Conservation (phyloP, 2,888 invertebrate species). For the Drosophila mimetica region DNA sequence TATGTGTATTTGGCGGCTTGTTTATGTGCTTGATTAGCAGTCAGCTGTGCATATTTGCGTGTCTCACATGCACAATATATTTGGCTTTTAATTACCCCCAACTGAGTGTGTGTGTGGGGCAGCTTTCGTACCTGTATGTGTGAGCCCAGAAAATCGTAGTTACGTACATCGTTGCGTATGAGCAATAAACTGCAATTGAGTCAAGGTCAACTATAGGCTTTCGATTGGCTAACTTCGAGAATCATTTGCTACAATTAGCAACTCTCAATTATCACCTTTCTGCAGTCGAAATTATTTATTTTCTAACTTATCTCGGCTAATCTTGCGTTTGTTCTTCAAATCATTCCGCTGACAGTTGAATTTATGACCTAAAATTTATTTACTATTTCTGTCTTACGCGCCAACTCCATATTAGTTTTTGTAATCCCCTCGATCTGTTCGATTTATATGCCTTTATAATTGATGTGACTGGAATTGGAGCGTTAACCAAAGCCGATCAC, state of each 20-base stretch:
- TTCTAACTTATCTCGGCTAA: not conserved
- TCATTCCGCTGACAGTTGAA: slow-evolving; percentile 15
- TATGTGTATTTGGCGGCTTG: slow-evolving; percentile 29
- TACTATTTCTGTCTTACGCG: not conserved
- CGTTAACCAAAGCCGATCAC: slow-evolving; percentile 62
- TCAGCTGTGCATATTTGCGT: slow-evolving; percentile 69
- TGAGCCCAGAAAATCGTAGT: slow-evolving; percentile 40
- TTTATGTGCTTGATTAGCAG: slow-evolving; percentile 57
- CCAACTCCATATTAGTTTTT: slow-evolving; percentile 5
- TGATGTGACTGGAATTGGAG: slow-evolving; percentile 31
- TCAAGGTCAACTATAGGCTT: slow-evolving; percentile 57
- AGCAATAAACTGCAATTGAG: slow-evolving; percentile 59
- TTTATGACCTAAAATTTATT: slow-evolving; percentile 12
- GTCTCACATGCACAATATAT: slow-evolving; percentile 34
- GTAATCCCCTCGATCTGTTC: slow-evolving; percentile 2
- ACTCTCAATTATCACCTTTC: not conserved
- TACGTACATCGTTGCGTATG: slow-evolving; percentile 46
- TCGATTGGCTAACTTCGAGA: slow-evolving; percentile 22
- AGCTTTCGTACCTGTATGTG: slow-evolving; percentile 2
- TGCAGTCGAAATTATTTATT: not conserved
- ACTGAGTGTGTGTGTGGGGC: slow-evolving; percentile 7
- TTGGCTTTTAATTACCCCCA: slow-evolving; percentile 24
- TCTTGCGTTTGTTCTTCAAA: slow-evolving; percentile 3
- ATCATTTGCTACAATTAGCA: not conserved
- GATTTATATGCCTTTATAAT: slow-evolving; percentile 29